Evolutionary conservation across 1,140 invertebrate species (phyloP), one percentile per base, ranked within the genome.

Genomic region (Tetraneura akinire): DNA sequence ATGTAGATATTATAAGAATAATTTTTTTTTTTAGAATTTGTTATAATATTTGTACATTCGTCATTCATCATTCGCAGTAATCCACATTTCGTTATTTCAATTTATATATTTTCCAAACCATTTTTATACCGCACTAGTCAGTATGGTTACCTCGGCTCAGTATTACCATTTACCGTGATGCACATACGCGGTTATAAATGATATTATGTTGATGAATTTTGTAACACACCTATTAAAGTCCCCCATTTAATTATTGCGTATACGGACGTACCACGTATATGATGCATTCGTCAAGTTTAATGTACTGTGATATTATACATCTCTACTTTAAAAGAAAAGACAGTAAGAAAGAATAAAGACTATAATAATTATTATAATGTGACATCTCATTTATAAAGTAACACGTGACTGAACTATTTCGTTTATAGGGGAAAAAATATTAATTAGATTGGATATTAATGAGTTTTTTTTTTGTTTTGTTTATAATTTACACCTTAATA

Each of bases 231-330:
- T 26, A 49, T 26, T 26, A 29, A 49, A 53, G 14, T 68, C n/a
- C 37, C 37, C 64, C 37, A 49, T 49, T 8, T 3, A 37, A 8
- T 4, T 4, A 37, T 37, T 37, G 3, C 8, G 32, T 8, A 37
- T 3, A 4, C 3, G 3, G 8, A 4, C 8, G 32, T 8, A 37
- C 3, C 11, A 26, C 45, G 45, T 18, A 14, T n/a, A 37, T n/a
- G 37, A 68, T 23, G 23, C 29, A 49, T 70, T 32, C 45, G 49
- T 70, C 68, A 70, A 70, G 49, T 70, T 70, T 70, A 49, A 70
- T 70, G 42, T 70, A 70, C 45, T 70, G 64, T 68, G 64, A n/a
- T 47, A 68, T 68, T 68, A 45, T 68, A 45, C 45, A 45, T 11
- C 13, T 1, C 45, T 10, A 4, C n/a, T 13, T 21, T 21, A 45